Conservation (phyloP, 2,113 vertebrate species). For the Marmota monax region DNA sequence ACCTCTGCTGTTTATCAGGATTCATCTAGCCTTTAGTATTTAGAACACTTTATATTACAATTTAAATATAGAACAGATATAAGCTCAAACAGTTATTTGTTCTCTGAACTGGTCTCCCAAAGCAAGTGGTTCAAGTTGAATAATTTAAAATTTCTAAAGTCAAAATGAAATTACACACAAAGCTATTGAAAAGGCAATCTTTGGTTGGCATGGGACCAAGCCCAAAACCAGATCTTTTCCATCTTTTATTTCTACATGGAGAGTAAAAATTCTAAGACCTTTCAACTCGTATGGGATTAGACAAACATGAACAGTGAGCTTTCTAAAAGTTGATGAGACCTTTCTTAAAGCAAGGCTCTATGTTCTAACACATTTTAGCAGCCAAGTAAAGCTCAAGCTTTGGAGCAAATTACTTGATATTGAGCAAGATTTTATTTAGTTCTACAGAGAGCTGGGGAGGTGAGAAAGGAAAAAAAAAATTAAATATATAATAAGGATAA, state of each 20-base stretch:
- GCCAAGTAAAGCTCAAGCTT: not conserved
- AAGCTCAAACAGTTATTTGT: conserved; percentile 48
- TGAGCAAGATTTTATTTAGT: conserved; percentile 22
- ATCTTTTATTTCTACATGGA: conserved; percentile 33
- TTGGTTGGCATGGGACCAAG: not conserved
- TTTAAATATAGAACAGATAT: conserved; percentile 55
- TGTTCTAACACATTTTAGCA: conserved; percentile 33
- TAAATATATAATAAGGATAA: not conserved
- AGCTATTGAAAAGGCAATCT: conserved; percentile 31
- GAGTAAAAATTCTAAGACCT: conserved; percentile 44
- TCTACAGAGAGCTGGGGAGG: not conserved
- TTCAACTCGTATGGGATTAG: not conserved
- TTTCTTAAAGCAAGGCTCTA: not conserved
- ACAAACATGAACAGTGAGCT: conserved; percentile 44
- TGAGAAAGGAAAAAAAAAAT: not conserved
- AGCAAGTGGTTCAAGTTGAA: conserved; percentile 45
- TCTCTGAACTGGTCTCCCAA: conserved; percentile 43
- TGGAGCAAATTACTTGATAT: not conserved
- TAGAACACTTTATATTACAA: conserved; percentile 41
- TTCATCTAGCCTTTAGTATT: conserved; percentile 50
- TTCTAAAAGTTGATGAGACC: conserved; percentile 14
- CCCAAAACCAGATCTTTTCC: not conserved
- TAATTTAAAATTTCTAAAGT: conserved; percentile 59
- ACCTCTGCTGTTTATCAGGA: conserved; percentile 31
- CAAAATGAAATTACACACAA: conserved; percentile 54